These are phyloP conservation scores for Troides oblongomaculatus DNA, from an alignment of 2,888 invertebrate species.

Conservation along the genomic window DNA sequence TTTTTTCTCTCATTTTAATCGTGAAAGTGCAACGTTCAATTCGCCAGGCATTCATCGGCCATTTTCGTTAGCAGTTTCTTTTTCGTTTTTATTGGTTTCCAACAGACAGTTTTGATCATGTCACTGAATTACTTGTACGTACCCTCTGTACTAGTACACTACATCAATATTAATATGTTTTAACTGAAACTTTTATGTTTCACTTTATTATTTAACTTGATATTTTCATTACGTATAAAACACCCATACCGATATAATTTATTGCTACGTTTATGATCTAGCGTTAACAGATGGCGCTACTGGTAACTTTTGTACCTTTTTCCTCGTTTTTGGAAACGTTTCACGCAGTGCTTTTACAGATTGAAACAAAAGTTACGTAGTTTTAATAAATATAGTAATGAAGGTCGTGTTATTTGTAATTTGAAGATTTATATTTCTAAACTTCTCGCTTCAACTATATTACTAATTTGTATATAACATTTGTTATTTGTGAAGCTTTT, in stretches of 20 bases:
- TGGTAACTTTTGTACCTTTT: slow-evolving; percentile 34
- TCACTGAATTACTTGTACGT: slow-evolving; percentile 46
- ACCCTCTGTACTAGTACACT: slow-evolving; percentile 29
- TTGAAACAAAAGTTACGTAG: neutral
- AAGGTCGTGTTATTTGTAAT: neutral
- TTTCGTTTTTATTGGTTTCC: slow-evolving; percentile 71
- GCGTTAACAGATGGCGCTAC: slow-evolving; percentile 70
- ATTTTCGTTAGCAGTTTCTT: slow-evolving; percentile 68
- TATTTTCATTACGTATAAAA: neutral
- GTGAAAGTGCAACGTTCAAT: slow-evolving; percentile 78
- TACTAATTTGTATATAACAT: too few species aligned
- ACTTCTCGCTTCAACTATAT: too few species aligned
- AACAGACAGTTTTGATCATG: slow-evolving; percentile 68
- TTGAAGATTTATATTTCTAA: too few species aligned
- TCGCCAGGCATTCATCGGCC: slow-evolving; percentile 69
- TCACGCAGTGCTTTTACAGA: neutral
- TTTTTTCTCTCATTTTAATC: slow-evolving; percentile 67
- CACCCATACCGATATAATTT: neutral
- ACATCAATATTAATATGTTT: slow-evolving; percentile 32
- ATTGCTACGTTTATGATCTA: slow-evolving; percentile 40
- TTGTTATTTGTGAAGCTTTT: too few species aligned
- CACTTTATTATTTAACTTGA: neutral
- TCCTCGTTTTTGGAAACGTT: neutral
- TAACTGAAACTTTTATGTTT: slow-evolving; percentile 16
- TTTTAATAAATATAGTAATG: neutral